Base-by-base conservation (phyloP, 2,113 vertebrate genomes). In the Rhinolophus ferrumequinum region DNA sequence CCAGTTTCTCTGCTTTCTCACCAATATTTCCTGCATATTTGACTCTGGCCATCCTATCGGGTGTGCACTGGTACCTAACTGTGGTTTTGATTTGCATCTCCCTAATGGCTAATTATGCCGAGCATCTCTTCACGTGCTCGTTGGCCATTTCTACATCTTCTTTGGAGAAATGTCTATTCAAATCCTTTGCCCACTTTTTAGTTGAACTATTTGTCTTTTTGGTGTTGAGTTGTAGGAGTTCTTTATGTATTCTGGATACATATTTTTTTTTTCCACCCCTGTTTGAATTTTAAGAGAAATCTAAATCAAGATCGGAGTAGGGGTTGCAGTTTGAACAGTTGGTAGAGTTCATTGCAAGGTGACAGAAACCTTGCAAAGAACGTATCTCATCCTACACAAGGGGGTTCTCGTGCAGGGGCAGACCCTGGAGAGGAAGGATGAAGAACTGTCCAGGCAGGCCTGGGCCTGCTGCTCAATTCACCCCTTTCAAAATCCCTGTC, bases 331-430 rank as follows among this genome's bases (percentile, higher is more conserved):
- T 93, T 83, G 11, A 69, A 83, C 4, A 81, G n/a, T 85, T 73
- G 38, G 1, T 70, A 13, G 28, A 69, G 33, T 64, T 82, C 50
- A n/a, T 41, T 54, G 64, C 72, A 64, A 41, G 41, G 50, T 66
- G 47, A 88, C 70, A 88, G 85, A 90, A 96, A 85, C 47, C n/a
- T 94, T 73, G 76, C 60, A 28, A 86, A 93, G 38, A 79, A 64
- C 44, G 4, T n/a, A 16, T 75, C 58, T 28, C 16, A 33, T 54
- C 28, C 58, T 47, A 24, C 0, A 0, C 35, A 26, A 35, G 69
- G 83, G 56, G 33, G 70, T n/a, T 77, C 7, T 77, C 8, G 0
- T 5, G 21, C 21, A 64, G 54, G 50, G 38, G 44, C 10, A 24
- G 76, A 64, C 35, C n/a, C 79, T 47, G 50, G n/a, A 80, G 72